phyloP scores from a whole-genome alignment of 2,797 vertebrate species.

The Coregonus sp. region DNA sequence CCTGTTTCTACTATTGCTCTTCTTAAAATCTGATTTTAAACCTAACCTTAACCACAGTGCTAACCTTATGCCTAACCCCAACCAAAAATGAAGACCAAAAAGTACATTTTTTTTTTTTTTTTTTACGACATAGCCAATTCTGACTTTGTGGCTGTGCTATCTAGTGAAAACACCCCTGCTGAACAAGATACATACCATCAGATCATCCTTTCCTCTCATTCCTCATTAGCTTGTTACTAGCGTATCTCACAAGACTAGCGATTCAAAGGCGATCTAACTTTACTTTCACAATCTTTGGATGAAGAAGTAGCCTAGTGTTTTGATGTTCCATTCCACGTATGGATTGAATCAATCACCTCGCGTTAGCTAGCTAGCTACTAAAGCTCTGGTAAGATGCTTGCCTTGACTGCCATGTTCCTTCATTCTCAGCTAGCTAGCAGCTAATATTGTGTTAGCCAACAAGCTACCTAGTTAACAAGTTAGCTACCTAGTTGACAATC shows the following conservation, averaged over 20 bases:
- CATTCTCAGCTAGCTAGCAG: neutral
- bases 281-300: neutral
- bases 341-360: neutral
- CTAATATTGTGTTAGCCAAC: neutral
- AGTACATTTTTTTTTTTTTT: no score
- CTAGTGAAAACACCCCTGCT: neutral
- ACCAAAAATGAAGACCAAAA: no score
- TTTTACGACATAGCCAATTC: no score
- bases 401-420: neutral
- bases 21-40: no score
- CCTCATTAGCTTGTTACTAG: neutral
- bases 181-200: neutral
- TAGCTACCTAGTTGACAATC: constrained; percentile 27
- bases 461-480: constrained; percentile 4
- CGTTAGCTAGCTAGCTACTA: neutral
- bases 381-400: constrained; percentile 3
- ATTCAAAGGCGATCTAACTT: neutral
- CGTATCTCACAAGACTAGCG: neutral
- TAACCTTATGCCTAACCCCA: no score
- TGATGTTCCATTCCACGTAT: neutral
- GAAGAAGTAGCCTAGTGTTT: neutral
- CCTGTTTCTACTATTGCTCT: no score
- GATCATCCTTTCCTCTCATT: constrained; percentile 1
- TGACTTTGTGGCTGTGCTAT: no score
- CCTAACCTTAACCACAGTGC: no score